Evolutionary conservation across 2,113 vertebrate genomes (phyloP).

Genomic region (Isichthys henryi): DNA sequence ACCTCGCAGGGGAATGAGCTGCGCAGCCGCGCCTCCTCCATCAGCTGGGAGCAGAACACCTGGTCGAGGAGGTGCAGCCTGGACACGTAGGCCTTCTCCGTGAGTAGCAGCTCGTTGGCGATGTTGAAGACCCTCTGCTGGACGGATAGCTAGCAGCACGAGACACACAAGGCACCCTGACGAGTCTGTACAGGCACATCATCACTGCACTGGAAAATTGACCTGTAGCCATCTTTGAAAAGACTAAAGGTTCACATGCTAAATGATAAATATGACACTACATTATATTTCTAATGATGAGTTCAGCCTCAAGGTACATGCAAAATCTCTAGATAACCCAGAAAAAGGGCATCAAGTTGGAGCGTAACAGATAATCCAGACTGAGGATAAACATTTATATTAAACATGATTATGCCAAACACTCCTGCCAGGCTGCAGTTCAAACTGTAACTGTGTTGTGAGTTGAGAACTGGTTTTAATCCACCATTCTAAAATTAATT

Average conservation of each 20-base stretch:
- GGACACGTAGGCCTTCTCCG: constrained; percentile 79
- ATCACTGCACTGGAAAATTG: neutral
- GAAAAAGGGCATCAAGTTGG: neutral
- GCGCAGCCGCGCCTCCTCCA: constrained; percentile 76
- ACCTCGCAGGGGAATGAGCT: constrained; percentile 77
- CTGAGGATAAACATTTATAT: neutral
- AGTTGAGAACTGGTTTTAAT: neutral
- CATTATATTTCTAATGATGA: neutral
- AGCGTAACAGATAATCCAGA: neutral
- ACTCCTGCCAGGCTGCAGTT: neutral
- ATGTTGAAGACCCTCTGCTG: constrained; percentile 85
- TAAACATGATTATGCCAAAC: neutral
- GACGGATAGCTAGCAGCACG: constrained; percentile 60
- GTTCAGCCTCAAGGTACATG: neutral
- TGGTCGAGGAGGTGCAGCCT: constrained; percentile 83
- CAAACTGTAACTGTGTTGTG: neutral
- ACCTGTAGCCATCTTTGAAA: neutral
- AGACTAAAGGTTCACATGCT: neutral
- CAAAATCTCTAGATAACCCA: neutral
- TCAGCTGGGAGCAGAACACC: constrained; percentile 78
- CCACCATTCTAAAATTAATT: constrained; percentile 3
- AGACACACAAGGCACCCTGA: neutral
- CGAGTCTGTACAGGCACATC: neutral
- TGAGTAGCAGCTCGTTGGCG: constrained; percentile 81
- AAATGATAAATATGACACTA: neutral